phyloP scores from a whole-genome alignment of 2,113 vertebrate genomes.

The Gymnarchus niloticus region DNA sequence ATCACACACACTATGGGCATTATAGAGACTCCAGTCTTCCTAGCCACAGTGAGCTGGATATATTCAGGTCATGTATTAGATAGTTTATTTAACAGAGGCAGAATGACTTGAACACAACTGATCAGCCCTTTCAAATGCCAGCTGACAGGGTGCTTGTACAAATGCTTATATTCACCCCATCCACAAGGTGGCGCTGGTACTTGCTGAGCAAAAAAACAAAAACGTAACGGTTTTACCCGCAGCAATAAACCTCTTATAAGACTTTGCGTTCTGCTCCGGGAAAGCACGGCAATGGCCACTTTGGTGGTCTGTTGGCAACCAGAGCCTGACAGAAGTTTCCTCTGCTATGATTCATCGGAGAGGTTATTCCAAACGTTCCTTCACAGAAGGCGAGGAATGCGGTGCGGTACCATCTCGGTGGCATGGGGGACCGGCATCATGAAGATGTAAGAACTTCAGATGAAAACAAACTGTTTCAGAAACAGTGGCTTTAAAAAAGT shows the following conservation, averaged over 20 bases:
- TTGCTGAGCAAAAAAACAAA: conserved; percentile 1
- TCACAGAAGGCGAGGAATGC: conserved; percentile 34
- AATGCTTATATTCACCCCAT: background rate
- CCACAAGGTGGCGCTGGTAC: background rate
- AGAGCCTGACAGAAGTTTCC: conserved; percentile 34
- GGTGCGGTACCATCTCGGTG: conserved; percentile 39
- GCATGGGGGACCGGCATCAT: conserved; percentile 43
- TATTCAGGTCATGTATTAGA: background rate
- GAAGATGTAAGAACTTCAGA: conserved; percentile 51
- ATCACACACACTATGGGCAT: background rate
- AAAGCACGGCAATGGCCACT: conserved; percentile 35
- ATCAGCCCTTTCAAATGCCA: background rate
- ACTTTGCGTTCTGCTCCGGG: conserved; percentile 25
- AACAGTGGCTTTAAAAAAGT: conserved; percentile 34
- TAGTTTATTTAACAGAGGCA: background rate
- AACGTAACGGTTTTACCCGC: background rate
- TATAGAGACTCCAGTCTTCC: background rate
- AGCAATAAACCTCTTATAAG: background rate
- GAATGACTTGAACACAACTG: too few species aligned
- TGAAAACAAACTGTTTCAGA: conserved; percentile 42
- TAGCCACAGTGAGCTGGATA: background rate
- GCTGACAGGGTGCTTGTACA: background rate
- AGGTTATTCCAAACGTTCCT: conserved; percentile 49
- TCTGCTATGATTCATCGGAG: conserved; percentile 45
- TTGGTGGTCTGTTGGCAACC: conserved; percentile 43